Conservation (phyloP, 2,888 invertebrate genomes). For the Cartodere bifasciata region DNA sequence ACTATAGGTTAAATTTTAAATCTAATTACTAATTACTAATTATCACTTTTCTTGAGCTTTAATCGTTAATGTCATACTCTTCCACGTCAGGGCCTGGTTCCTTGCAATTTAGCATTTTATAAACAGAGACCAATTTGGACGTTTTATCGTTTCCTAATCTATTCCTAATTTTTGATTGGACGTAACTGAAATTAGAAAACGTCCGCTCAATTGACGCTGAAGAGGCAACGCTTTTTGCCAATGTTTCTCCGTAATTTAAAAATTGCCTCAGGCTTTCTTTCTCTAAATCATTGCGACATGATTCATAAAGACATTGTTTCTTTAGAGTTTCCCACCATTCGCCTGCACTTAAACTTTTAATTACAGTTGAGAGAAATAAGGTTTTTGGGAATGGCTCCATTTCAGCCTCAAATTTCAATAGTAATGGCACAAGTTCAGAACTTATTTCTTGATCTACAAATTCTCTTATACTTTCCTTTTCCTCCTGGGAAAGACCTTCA, state of each 20-base stretch:
- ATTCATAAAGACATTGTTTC: not conserved
- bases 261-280: no score
- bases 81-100: no score
- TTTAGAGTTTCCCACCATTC: not conserved
- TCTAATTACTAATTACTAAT: no score
- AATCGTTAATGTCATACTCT: no score
- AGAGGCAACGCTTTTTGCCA: not conserved
- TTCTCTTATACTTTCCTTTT: not conserved
- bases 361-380: not conserved
- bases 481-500: not conserved
- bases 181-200: conserved; percentile 2
- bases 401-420: not conserved
- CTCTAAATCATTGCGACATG: no score
- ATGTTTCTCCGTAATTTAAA: not conserved
- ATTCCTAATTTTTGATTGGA: not conserved
- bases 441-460: not conserved
- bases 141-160: not conserved
- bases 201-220: conserved; percentile 1
- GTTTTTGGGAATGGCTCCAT: not conserved
- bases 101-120: conserved; percentile 1
- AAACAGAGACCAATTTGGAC: not conserved
- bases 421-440: not conserved
- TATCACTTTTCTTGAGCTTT: no score
- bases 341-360: not conserved
- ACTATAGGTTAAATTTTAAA: no score